Conservation (phyloP, 2,888 invertebrate species). For the Troides oblongomaculatus region DNA sequence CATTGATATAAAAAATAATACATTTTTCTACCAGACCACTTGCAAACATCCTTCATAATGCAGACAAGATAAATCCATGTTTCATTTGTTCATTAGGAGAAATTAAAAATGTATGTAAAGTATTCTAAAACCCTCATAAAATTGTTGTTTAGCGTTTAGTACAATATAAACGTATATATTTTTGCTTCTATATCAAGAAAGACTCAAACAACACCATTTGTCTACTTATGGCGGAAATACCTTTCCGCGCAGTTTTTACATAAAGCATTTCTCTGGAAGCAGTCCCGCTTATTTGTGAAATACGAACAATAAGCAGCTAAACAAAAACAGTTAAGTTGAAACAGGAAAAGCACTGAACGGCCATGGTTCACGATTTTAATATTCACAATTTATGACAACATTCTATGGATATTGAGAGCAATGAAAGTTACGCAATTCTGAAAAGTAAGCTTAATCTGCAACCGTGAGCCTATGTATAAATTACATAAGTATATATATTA, state of each 20-base stretch:
- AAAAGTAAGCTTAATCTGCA: background rate
- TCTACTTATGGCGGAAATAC: slow-evolving; percentile 26
- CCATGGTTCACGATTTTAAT: slow-evolving; percentile 18
- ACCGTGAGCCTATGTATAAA: too few species aligned
- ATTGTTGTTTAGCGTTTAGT: slow-evolving; percentile 16
- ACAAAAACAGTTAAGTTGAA: slow-evolving; percentile 28
- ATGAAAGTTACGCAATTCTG: background rate
- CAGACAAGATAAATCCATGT: background rate
- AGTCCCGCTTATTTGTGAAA: slow-evolving; percentile 27
- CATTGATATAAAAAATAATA: too few species aligned
- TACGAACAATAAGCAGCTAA: slow-evolving; percentile 27
- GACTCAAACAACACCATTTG: slow-evolving; percentile 25
- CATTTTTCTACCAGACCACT: too few species aligned
- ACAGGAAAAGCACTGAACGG: slow-evolving; percentile 24
- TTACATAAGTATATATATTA: too few species aligned
- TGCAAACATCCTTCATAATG: slow-evolving; percentile 9
- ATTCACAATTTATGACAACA: slow-evolving; percentile 22
- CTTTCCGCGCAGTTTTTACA: slow-evolving; percentile 25
- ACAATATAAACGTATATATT: slow-evolving; percentile 16
- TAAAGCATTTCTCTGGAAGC: slow-evolving; percentile 27
- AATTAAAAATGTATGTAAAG: background rate
- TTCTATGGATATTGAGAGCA: slow-evolving; percentile 5
- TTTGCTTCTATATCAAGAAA: slow-evolving; percentile 18
- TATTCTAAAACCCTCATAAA: slow-evolving; percentile 8
- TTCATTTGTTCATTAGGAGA: background rate